Evolutionary conservation across 2,888 invertebrate species (phyloP).

Genomic region (Protonemura montana): DNA sequence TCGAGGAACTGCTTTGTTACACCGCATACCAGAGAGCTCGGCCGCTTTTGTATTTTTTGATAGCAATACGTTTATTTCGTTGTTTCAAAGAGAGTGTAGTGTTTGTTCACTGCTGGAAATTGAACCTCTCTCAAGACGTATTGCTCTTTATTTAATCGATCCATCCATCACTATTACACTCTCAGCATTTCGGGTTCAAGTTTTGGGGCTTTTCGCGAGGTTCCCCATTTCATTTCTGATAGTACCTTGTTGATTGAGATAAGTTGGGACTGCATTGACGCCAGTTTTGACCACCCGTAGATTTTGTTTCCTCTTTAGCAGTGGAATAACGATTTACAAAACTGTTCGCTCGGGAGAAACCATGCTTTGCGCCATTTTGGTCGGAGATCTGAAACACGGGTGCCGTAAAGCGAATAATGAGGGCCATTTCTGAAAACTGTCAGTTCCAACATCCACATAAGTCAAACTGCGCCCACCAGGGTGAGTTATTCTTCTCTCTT

Average conservation of each 20-base stretch:
- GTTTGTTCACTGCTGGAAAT: not conserved
- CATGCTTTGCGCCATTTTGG: not conserved
- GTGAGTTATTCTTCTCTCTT: constrained; percentile 34
- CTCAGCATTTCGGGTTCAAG: too few relatives aligned
- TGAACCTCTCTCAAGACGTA: not conserved
- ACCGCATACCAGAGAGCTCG: not conserved
- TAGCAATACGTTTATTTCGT: not conserved
- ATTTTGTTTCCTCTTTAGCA: not conserved
- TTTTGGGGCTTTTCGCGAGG: too few relatives aligned
- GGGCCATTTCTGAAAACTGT: constrained; percentile 39
- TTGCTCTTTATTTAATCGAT: not conserved
- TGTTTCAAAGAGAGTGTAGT: not conserved
- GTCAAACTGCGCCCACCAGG: constrained; percentile 24
- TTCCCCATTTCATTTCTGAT: not conserved
- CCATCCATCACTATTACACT: not conserved
- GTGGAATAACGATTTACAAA: not conserved
- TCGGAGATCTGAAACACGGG: not conserved
- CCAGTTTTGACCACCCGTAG: not conserved
- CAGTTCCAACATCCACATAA: constrained; percentile 40
- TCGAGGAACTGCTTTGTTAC: not conserved
- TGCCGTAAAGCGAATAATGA: constrained; percentile 31
- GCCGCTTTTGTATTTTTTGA: not conserved
- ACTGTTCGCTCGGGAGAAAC: not conserved
- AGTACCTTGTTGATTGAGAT: not conserved
- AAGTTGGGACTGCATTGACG: not conserved